A percentile compares a stretch with the other conserved stretches of the same genome.
Evolutionary conservation across 2,797 vertebrate genomes (phyloP).

Genomic region (Rhinichthys osculus): DNA sequence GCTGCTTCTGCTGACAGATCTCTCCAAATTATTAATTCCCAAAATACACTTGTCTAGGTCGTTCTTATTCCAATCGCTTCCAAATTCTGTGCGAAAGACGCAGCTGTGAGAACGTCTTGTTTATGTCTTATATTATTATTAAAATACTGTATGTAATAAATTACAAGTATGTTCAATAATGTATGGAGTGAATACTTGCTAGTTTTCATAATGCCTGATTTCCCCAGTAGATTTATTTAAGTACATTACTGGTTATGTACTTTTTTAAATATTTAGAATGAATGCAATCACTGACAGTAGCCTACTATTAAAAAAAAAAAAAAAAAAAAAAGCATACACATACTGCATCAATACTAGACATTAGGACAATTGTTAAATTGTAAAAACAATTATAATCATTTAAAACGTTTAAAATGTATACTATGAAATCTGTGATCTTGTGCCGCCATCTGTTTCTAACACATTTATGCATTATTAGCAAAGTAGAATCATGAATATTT

Average conservation of each 20-base stretch:
- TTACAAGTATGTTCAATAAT: neutral
- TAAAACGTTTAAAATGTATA: neutral
- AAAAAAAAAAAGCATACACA: too few relatives aligned
- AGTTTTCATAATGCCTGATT: neutral
- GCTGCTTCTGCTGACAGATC: neutral
- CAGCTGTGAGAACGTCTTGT: neutral
- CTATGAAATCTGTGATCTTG: neutral
- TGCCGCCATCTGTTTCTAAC: neutral
- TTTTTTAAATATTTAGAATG: too few relatives aligned
- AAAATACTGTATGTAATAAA: neutral
- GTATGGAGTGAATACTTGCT: neutral
- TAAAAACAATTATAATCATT: too few relatives aligned
- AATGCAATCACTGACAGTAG: too few relatives aligned
- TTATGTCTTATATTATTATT: neutral
- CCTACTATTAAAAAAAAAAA: too few relatives aligned
- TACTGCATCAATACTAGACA: too few relatives aligned
- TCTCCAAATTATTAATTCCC: neutral
- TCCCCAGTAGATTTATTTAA: neutral
- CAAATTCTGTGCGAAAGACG: neutral
- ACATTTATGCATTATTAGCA: neutral
- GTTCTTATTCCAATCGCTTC: neutral
- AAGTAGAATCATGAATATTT: neutral
- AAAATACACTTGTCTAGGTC: neutral
- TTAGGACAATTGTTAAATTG: too few relatives aligned
- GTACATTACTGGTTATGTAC: neutral